Evolutionary conservation across 2,797 vertebrate species (phyloP), one percentile per base, ranked within the genome.

Genomic region (Sebastes ruberrimus): DNA sequence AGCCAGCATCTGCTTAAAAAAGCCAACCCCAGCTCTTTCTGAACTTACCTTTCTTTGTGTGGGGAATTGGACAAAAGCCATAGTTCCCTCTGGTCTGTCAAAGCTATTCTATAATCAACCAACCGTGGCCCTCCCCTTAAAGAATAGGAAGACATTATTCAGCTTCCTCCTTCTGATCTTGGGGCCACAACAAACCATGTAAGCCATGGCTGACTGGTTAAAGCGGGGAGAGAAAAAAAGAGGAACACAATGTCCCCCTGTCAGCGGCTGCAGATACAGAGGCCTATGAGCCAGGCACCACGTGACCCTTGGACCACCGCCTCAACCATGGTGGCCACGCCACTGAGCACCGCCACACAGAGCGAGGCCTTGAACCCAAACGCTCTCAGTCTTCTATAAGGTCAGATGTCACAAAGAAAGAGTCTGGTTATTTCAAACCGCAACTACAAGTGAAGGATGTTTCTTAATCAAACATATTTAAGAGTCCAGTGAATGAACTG

Each of bases 101-200:
- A 95, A 96, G 95, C 94, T 93, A 93, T 95, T 95, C 95, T 95
- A 92, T 94, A 96, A 95, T 93, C 96, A 94, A 91, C 95, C 94
- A 95, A 95, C 88, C 95, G 92, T 95, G 91, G 92, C 91, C 90
- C 93, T 93, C 93, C 92, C 94, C 90, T 95, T 93, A 95, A 95
- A 96, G 94, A 95, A 94, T 94, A 95, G 94, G 94, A 95, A 96
- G 95, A 96, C 94, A 95, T 96, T 96, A 96, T 96, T 95, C 95
- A 95, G 94, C 94, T 91, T 95, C 93, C 93, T 95, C 93, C 95
- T 94, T 95, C 94, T 95, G 94, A 95, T 96, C 95, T 95, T 92
- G 90, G 92, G 95, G 92, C 93, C 94, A 95, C 92, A 94, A 95
- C 93, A 95, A 95, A 95, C 93, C 93, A 94, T 95, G 94, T 94